phyloP scores from a whole-genome alignment of 2,888 invertebrate genomes.

The Ecliptopera silaceata region DNA sequence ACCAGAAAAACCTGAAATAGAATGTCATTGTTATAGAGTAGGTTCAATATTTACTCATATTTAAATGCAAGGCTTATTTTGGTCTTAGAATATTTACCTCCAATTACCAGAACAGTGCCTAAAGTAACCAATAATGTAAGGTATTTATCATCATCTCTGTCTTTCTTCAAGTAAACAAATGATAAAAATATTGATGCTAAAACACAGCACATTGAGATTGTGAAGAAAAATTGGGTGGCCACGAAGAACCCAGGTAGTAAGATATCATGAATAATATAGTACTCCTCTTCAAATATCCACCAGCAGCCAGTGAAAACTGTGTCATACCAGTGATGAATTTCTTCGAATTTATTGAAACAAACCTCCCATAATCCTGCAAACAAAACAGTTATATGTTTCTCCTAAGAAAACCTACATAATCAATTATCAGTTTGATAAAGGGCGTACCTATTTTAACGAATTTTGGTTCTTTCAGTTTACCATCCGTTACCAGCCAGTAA shows the following conservation, averaged over 20 bases:
- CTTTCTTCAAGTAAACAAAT: constrained; percentile 87
- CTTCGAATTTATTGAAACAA: constrained; percentile 94
- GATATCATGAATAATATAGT: constrained; percentile 95
- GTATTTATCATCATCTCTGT: constrained; percentile 90
- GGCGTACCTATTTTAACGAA: constrained; percentile 90
- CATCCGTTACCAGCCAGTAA: constrained; percentile 93
- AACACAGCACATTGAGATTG: constrained; percentile 92
- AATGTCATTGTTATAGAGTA: background rate
- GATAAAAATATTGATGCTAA: constrained; percentile 89
- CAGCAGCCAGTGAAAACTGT: constrained; percentile 93
- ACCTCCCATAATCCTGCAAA: constrained; percentile 95
- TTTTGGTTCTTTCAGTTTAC: constrained; percentile 88
- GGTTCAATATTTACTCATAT: too few relatives aligned
- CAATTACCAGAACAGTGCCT: constrained; percentile 88
- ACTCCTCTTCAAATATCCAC: constrained; percentile 99
- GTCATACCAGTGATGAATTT: constrained; percentile 93
- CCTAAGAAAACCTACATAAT: background rate
- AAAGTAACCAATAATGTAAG: constrained; percentile 88
- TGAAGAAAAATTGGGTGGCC: constrained; percentile 96
- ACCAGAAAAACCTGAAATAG: constrained; percentile 87
- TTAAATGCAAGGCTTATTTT: too few relatives aligned
- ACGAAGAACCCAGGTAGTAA: constrained; percentile 96
- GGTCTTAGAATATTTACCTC: constrained; percentile 75
- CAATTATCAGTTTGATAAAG: background rate
- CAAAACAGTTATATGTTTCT: background rate